phyloP scores from a whole-genome alignment of 2,113 vertebrate genomes.

The Trogon surrucura region DNA sequence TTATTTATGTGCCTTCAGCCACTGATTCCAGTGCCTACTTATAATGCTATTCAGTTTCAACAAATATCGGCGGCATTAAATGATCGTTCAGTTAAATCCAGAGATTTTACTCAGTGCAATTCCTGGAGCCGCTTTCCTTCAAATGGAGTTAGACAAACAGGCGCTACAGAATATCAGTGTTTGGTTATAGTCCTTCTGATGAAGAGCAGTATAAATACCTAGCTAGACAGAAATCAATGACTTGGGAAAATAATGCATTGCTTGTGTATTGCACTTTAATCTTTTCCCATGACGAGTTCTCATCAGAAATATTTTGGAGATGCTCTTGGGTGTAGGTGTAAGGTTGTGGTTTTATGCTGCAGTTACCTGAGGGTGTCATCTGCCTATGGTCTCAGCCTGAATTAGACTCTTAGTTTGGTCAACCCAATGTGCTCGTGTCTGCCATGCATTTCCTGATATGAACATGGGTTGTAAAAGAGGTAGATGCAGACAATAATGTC shows the following conservation, averaged over 20 bases:
- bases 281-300: background rate
- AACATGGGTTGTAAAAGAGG: background rate
- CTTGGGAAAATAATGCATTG: background rate
- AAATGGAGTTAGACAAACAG: background rate
- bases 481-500: background rate
- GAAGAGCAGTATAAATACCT: background rate
- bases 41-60: background rate
- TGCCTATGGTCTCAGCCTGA: background rate
- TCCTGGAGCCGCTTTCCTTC: background rate
- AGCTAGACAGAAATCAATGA: background rate
- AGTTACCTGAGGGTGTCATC: background rate
- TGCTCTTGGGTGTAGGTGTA: background rate
- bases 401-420: background rate
- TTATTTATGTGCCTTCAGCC: background rate
- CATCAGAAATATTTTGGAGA: background rate
- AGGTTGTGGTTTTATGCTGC: background rate
- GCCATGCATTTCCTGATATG: accelerated
- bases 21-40: background rate
- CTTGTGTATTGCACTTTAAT: background rate
- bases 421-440: background rate
- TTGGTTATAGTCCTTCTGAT: background rate
- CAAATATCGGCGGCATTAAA: background rate
- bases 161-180: background rate
- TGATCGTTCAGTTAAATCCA: background rate
- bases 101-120: background rate